Conservation (phyloP, 2,888 invertebrate genomes). For the Oscheius myriophilus region DNA sequence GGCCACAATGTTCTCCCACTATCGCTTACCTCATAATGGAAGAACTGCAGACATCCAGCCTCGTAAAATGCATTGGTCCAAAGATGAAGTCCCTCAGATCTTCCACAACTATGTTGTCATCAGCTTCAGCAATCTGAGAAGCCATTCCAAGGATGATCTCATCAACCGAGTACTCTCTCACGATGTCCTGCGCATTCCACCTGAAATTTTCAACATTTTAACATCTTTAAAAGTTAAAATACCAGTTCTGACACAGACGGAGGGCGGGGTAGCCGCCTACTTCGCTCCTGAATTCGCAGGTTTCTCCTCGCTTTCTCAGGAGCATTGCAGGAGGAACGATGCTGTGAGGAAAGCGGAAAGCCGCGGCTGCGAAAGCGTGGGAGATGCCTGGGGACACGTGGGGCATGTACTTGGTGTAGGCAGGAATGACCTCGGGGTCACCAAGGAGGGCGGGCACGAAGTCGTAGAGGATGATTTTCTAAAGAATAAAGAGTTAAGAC, state of each 20-base stretch:
- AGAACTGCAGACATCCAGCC: slow-evolving; percentile 90
- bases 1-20: not conserved
- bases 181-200: slow-evolving; percentile 90
- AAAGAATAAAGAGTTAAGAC: slow-evolving; percentile 49
- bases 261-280: slow-evolving; percentile 88
- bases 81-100: slow-evolving; percentile 86
- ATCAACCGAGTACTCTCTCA: slow-evolving; percentile 79
- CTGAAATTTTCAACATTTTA: slow-evolving; percentile 9
- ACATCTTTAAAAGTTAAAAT: not conserved
- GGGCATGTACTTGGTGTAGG: slow-evolving; percentile 82
- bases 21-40: slow-evolving; percentile 85
- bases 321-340: slow-evolving; percentile 76
- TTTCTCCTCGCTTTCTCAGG: slow-evolving; percentile 55
- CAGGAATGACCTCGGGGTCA: slow-evolving; percentile 74
- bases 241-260: slow-evolving; percentile 91
- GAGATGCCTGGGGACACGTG: slow-evolving; percentile 84
- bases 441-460: slow-evolving; percentile 88
- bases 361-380: slow-evolving; percentile 82
- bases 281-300: slow-evolving; percentile 76
- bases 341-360: slow-evolving; percentile 94
- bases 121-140: slow-evolving; percentile 92
- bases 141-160: slow-evolving; percentile 92
- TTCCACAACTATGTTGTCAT: slow-evolving; percentile 90
- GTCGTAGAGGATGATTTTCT: slow-evolving; percentile 95
- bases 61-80: slow-evolving; percentile 96